Percentiles rank a stretch among this genome's conserved stretches.
phyloP scores from a whole-genome alignment of 1,140 invertebrate species.

The Phymorhynchus buccinoides region DNA sequence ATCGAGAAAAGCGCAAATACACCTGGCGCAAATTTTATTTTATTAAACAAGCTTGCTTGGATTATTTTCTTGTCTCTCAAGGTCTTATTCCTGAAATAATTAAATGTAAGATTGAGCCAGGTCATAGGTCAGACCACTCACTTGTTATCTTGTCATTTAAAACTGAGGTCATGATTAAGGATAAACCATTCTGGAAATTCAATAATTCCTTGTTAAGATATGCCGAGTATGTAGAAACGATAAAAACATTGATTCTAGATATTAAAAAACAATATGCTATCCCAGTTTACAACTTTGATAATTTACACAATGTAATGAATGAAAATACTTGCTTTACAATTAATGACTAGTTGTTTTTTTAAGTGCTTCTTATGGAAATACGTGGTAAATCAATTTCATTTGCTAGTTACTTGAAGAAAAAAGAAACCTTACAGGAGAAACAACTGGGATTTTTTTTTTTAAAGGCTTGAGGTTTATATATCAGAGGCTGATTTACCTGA shows the following conservation, averaged over 20 bases:
- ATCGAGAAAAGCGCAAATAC: not conserved
- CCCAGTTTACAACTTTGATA: not conserved
- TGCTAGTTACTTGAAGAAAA: not conserved
- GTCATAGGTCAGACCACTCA: not conserved
- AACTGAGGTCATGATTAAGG: not conserved
- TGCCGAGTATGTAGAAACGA: not conserved
- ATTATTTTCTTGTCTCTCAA: not conserved
- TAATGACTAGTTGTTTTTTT: conserved; percentile 1
- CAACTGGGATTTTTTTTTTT: not conserved
- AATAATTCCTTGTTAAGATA: not conserved
- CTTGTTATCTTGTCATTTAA: not conserved
- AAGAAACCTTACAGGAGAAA: not conserved
- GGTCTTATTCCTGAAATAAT: not conserved
- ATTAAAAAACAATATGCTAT: not conserved
- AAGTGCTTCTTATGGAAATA: not conserved
- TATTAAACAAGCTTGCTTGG: not conserved
- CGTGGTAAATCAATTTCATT: not conserved
- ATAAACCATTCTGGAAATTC: not conserved
- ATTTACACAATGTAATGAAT: not conserved
- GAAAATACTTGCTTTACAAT: not conserved
- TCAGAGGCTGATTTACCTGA: not conserved
- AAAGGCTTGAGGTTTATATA: not conserved
- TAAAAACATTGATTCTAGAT: not conserved
- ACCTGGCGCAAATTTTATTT: not conserved
- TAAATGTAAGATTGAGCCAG: not conserved